Evolutionary conservation across 2,888 invertebrate genomes (phyloP).

Genomic region (Stenodera caucasica): DNA sequence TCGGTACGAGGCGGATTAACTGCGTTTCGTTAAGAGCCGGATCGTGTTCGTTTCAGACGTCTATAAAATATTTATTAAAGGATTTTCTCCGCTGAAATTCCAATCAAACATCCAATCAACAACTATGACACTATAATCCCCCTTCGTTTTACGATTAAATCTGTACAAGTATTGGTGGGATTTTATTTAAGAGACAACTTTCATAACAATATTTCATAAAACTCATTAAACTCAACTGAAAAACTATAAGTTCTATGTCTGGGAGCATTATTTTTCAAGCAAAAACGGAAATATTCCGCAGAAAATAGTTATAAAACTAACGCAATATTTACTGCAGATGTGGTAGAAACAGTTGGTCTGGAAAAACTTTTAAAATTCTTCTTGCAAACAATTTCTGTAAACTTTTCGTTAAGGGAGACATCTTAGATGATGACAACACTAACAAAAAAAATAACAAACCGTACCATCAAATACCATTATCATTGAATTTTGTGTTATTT

Average conservation of each 20-base stretch:
- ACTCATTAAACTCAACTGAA: neutral
- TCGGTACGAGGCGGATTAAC: neutral
- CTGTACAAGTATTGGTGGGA: neutral
- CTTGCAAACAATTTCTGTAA: neutral
- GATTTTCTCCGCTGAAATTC: constrained; percentile 1
- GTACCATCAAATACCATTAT: too few species aligned
- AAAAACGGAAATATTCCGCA: neutral
- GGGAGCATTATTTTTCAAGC: neutral
- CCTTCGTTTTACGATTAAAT: neutral
- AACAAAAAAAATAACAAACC: neutral
- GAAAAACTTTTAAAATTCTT: neutral
- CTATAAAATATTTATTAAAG: neutral
- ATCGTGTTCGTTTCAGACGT: constrained; percentile 2
- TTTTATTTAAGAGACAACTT: neutral
- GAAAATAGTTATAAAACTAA: constrained; percentile 1
- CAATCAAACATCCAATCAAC: neutral
- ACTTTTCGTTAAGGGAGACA: neutral
- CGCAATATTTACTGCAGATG: constrained; percentile 3
- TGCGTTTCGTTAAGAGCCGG: neutral
- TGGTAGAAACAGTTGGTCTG: neutral
- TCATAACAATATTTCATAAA: neutral
- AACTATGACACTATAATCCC: neutral
- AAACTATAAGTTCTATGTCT: neutral
- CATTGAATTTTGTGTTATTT: neutral
- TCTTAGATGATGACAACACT: neutral